Percentiles rank a stretch among this genome's conserved stretches.
Conservation (phyloP, 2,113 vertebrate genomes). For the Casuarius casuarius region DNA sequence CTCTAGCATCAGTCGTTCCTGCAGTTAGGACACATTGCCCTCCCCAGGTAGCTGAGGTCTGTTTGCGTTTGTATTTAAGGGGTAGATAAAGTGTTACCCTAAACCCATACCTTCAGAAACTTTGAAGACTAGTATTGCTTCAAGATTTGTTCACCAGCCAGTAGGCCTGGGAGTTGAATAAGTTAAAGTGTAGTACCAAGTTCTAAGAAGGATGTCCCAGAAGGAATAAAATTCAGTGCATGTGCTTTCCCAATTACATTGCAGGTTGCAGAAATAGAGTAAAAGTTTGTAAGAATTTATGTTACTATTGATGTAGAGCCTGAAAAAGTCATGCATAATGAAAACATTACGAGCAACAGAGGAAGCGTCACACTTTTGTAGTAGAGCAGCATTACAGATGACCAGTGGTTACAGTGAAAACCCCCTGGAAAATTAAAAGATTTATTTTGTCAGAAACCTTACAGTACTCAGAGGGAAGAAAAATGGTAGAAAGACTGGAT, state of each 20-base stretch:
- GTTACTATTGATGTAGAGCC: neutral
- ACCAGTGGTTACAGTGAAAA: neutral
- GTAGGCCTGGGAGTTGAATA: too few relatives aligned
- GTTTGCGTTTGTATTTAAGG: too few relatives aligned
- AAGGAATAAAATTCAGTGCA: neutral
- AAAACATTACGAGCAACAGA: neutral
- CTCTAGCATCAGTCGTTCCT: too few relatives aligned
- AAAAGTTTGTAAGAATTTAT: neutral
- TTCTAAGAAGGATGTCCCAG: neutral
- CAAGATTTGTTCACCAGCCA: too few relatives aligned
- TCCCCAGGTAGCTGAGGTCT: too few relatives aligned
- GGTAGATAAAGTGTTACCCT: too few relatives aligned
- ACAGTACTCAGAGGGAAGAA: neutral
- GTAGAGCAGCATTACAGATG: neutral
- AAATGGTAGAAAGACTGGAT: neutral
- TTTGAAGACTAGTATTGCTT: too few relatives aligned
- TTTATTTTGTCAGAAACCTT: neutral
- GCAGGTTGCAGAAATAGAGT: neutral
- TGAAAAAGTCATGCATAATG: neutral
- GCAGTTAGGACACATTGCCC: too few relatives aligned
- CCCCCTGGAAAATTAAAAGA: neutral
- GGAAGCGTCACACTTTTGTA: fast-evolving
- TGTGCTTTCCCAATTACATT: neutral
- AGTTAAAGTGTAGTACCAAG: neutral
- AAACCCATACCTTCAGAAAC: too few relatives aligned